Evolutionary conservation across 2,113 vertebrate species (phyloP), one percentile per base, ranked within the genome.

Genomic region (Galemys pyrenaicus): DNA sequence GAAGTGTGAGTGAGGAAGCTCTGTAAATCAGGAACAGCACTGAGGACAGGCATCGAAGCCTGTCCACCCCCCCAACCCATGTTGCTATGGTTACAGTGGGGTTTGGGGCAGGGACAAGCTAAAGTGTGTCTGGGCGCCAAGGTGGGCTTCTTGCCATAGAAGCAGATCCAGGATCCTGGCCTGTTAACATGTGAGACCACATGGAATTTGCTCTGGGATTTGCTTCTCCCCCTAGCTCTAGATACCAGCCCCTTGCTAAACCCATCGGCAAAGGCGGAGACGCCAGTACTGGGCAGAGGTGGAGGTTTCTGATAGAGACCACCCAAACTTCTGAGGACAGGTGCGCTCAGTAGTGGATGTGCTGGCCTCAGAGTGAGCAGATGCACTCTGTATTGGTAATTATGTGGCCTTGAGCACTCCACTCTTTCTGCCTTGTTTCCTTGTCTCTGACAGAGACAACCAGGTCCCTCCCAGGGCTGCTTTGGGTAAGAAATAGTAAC

Each of bases 1-100:
- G 92, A 96, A 94, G 75, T 13, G n/a, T 89, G 92, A 24, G n/a
- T 67, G 30, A 64, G 74, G 71, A 78, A 87, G 24, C 37, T 26
- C 49, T 77, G 62, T 7, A 84, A 87, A 89, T 80, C 65, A 65
- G 94, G 84, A 94, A 80, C 51, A 60, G 37, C 1, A 39, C 6
- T 22, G 84, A 80, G 30, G 37, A 49, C 46, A 37, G 71, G 30
- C n/a, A 4, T 24, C 80, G 13, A 51, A 12, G 49, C 49, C 49
- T 16, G 8, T 51, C 11, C 49, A 13, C 49, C 49, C n/a, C n/a
- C n/a, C n/a, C n/a, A n/a, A n/a, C 49, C 15, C 49, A 11, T 0
- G 0, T 67, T 75, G 37, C 51, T 51, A 24, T 51, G 70, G 87
- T 24, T n/a, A n/a, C n/a, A 73, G 0, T n/a, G 26, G n/a, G n/a